Evolutionary conservation across 2,797 vertebrate species (phyloP), one percentile per base, ranked within the genome.

Genomic region (Schizopygopsis malacanthus): DNA sequence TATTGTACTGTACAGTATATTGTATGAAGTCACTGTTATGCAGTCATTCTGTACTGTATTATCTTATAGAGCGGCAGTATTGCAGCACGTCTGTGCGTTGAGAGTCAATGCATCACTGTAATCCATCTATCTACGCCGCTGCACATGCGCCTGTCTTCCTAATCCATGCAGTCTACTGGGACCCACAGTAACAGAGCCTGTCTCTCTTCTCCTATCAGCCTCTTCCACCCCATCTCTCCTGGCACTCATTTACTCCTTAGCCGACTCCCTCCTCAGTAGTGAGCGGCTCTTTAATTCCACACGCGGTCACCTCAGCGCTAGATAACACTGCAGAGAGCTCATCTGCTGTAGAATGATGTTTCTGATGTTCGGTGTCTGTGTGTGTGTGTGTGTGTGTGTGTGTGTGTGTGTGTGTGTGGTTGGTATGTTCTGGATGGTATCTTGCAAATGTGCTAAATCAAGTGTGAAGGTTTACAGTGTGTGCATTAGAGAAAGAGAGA

Each of bases 151-250:
- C 47, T 61, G 61, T 71, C 59, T 88, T 90, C 91, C 92, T 94
- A 95, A 94, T 94, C 94, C 93, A 90, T 81, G 84, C 88, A 86
- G 93, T 95, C 93, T 93, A 90, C 80, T 56, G 93, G 90, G 93
- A 95, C 87, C 84, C 90, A 93, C 91, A 91, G 92, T 89, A 92
- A 91, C 92, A 90, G 92, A 94, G 92, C 89, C 92, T 89, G 73
- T 81, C 88, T 88, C 75, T 79, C 82, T 69, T 67, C 71, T 59
- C 87, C 89, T 87, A 83, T 88, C 77, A 83, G 50, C 72, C 89
- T 91, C 92, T 90, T 85, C 88, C 87, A 86, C 61, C 63, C 76
- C 71, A 52, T 92, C 92, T 89, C 93, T 92, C 81, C 85, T 79
- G 80, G 77, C 86, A 81, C 88, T 85, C 89, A 83, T 88, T 81